Evolutionary conservation across 2,888 invertebrate species (phyloP), one percentile per base, ranked within the genome.

Genomic region (Sclerodermus sp.): DNA sequence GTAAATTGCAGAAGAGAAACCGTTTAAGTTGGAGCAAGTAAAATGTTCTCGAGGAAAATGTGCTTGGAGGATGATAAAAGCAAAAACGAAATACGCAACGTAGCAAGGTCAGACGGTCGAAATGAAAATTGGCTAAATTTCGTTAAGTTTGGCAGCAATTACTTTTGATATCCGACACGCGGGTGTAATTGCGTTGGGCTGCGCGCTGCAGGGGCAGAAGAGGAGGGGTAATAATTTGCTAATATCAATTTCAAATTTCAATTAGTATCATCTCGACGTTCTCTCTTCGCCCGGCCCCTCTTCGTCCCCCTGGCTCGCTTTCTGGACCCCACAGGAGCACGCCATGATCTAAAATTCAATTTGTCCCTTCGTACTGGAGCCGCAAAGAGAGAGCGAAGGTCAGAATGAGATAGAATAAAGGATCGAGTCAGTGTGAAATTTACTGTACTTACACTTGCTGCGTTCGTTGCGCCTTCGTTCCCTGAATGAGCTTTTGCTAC

Each of bases 241-340:
- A 77, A 77, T 77, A 77, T 77, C 77, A 77, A 77, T 77, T 77
- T 77, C 77, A 77, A 77, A 77, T 77, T 77, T 77, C 77, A 77
- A 77, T 77, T 77, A 77, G 77, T 74, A 77, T 77, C 76, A 78
- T 78, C 77, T 75, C 73, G 64, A 66, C 65, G 67, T 65, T 68
- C 67, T 78, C 77, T 75, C 73, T 63, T 65, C 64, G 67, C 65
- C 68, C 67, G 61, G 60, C 62, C 57, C 34, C 40, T 8, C 48
- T 45, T 34, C 40, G 57, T 57, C 51, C 44, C 37, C 43, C 50
- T 49, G 50, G 43, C 53, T 42, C 60, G 58, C 58, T 53, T 64
- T 60, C 68, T 62, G 51, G 34, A 34, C 69, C 70, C 69, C 67
- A 68, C 63, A 69, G 70, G 68, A 68, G 67, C 74, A 75, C 68